Conservation (phyloP, 1,140 invertebrate genomes). For the Cydia strobilella region DNA sequence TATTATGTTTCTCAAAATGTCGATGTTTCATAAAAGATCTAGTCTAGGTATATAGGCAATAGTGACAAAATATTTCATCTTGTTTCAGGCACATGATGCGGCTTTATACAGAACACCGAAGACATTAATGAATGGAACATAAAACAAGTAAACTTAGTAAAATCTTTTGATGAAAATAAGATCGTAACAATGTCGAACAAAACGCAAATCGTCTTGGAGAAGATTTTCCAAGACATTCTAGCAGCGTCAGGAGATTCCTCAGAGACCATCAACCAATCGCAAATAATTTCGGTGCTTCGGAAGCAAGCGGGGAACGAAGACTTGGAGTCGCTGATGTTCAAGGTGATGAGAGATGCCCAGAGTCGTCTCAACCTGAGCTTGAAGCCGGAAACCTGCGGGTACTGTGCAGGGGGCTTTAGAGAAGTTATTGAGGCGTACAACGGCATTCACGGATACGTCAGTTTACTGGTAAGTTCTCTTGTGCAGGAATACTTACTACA, state of each 20-base stretch:
- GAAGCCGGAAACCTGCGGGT: constrained; percentile 62
- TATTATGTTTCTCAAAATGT: no score
- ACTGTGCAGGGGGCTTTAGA: constrained; percentile 68
- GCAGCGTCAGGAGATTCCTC: constrained; percentile 64
- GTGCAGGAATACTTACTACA: neutral
- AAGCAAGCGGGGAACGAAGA: constrained; percentile 58
- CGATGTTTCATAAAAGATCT: no score
- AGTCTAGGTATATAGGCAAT: neutral
- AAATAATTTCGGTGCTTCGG: constrained; percentile 60
- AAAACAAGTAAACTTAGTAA: neutral
- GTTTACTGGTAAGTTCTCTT: constrained; percentile 62
- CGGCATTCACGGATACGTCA: constrained; percentile 71
- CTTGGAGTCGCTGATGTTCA: constrained; percentile 59
- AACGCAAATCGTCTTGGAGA: constrained; percentile 64
- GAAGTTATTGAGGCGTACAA: constrained; percentile 67
- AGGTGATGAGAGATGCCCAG: constrained; percentile 63
- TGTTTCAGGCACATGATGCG: neutral
- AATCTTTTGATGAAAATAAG: neutral
- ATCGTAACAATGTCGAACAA: constrained; percentile 63
- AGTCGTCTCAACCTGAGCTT: constrained; percentile 56
- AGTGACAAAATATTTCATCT: neutral
- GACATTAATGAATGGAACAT: neutral
- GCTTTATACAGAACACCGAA: neutral
- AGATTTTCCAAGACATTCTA: constrained; percentile 71
- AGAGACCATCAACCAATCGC: constrained; percentile 62